Base-by-base conservation (phyloP, 2,888 invertebrate species). In the Chrysodeixis includens region DNA sequence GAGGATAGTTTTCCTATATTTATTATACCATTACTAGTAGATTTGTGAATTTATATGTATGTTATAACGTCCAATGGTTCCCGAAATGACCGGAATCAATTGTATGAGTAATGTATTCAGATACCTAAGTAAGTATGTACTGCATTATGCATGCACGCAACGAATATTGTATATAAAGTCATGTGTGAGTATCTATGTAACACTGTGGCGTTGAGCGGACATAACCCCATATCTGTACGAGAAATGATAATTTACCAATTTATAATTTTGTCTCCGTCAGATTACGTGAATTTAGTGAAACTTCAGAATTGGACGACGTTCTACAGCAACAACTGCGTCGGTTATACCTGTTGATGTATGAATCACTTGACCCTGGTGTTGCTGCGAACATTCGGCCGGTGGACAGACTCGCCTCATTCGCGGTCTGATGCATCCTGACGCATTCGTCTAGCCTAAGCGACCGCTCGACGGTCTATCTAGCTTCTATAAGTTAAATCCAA, bases 251-350 rank as follows among this genome's bases (percentile, higher is more conserved):
- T 79, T 70, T 66, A 78, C 57, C 46, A 73, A 78, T 68, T 26
- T 60, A 22, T 79, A 70, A 66, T 79, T 79, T 79, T 74, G 64
- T 74, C 79, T 79, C 52, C 56, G 67, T 71, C 79, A 79, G 82
- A 79, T 79, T 79, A 76, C 79, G 79, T 71, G 79, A 81, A 79
- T 79, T 76, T 79, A 79, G 66, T 78, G 82, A 79, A 81, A 68
- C 79, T 70, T 64, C 79, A 79, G 66, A 79, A 74, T 76, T 79
- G 79, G 82, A 67, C 69, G 56, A 65, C 82, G 26, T 75, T 75
- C 79, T 81, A 81, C 79, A 81, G 73, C 74, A 74, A 74, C 74
- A 78, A 73, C 71, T 81, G 79, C 79, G 71, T 81, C 60, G 69
- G 69, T 69, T 63, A 79, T 71, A 72, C 76, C 68, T 81, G 79